Base-by-base conservation (phyloP, 2,888 invertebrate genomes). In the Punctoribates punctum region DNA sequence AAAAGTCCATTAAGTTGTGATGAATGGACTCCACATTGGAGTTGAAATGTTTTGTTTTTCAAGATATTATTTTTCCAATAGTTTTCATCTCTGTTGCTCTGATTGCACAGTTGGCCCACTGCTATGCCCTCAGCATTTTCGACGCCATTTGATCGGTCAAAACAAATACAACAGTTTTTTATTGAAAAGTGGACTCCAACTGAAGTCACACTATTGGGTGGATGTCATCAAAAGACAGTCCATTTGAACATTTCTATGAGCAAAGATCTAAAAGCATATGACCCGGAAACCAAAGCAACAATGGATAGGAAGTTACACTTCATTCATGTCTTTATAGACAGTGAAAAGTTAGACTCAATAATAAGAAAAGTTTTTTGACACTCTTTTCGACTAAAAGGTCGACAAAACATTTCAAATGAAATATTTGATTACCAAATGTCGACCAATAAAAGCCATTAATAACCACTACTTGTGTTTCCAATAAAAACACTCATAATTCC, bases 301-400 rank as follows among this genome's bases (percentile, higher is more conserved):
- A 73, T 73, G 23, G 1, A 48, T 48, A 73, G 73, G 46, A 73
- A 48, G 73, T 73, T 48, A 48, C 48, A 73, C 73, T 73, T 73
- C 62, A 62, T 29, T 27, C 3, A 9, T 27, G 54, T 27, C 62
- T 62, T 62, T 62, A 62, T 27, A 62, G 1, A 17, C 11, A 62
- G 29, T 34, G 34, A 34, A 62, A 62, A 62, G 62, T 62, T 27
- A 17, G 1, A 17, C 13, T 62, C 34, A 34, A 34, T n/a, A n/a
- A 62, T 62, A 29, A 29, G 62, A 62, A 62, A 62, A 13, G 6
- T 62, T 62, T 62, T 62, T 62, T 25, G 25, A 27, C 6, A 51
- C 20, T n/a, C 3, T 4, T 8, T 34, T 8, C 8, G 4, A 34
- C 34, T 34, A 34, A 34, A 34, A 34, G 34, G 34, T 34, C n/a